phyloP scores from a whole-genome alignment of 2,113 vertebrate species.

The Motacilla tschutschensis region DNA sequence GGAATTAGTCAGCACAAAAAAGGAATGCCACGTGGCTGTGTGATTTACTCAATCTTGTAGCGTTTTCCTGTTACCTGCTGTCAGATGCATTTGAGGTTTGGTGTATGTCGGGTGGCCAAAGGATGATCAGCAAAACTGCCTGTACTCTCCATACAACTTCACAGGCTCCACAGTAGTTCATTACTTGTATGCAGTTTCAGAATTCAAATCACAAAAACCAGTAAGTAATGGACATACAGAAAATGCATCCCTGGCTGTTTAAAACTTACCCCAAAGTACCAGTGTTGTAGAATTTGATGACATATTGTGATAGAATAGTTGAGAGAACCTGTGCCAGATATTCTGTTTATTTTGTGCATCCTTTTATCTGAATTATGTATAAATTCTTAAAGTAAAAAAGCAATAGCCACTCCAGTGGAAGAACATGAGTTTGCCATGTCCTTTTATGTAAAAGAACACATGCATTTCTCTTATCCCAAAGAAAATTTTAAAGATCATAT shows the following conservation, averaged over 20 bases:
- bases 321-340: background rate
- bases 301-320: background rate
- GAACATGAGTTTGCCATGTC: background rate
- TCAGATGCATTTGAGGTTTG: background rate
- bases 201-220: background rate
- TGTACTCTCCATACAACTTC: background rate
- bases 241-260: background rate
- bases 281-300: background rate
- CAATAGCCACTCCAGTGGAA: background rate
- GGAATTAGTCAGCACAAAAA: background rate
- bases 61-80: background rate
- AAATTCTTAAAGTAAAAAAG: background rate
- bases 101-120: background rate
- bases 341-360: background rate
- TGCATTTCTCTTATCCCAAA: background rate
- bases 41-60: background rate
- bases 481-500: background rate
- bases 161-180: background rate
- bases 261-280: background rate
- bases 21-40: fast-evolving
- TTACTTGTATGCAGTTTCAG: background rate
- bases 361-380: background rate
- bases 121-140: background rate
- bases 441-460: background rate
- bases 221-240: background rate